These are phyloP conservation scores for Ceratotherium simum DNA, from an alignment of 2,113 vertebrate genomes.

Conservation along the genomic window DNA sequence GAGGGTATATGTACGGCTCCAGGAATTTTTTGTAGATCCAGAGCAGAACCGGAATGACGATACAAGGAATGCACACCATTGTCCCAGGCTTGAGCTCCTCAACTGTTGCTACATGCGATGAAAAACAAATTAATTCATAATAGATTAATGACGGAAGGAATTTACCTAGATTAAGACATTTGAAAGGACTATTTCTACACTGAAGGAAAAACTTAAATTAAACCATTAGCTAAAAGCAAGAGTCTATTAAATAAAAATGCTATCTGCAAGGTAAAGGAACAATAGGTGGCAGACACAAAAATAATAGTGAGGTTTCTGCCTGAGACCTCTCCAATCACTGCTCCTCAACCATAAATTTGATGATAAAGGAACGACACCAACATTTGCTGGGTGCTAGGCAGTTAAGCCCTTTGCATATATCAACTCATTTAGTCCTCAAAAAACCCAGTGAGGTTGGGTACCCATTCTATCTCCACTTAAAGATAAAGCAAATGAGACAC, in stretches of 20 bases:
- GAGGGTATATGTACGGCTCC: constrained; percentile 94
- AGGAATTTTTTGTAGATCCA: constrained; percentile 99
- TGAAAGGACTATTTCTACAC: not conserved
- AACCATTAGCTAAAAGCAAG: not conserved
- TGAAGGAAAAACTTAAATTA: not conserved
- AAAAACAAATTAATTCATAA: not conserved
- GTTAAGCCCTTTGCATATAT: not conserved
- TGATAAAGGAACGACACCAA: not conserved
- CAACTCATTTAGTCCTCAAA: not conserved
- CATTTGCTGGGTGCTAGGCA: not conserved
- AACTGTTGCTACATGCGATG: rapidly evolving
- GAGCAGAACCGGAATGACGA: constrained; percentile 96
- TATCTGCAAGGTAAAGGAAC: not conserved
- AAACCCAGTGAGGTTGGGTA: not conserved
- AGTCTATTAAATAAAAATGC: not conserved
- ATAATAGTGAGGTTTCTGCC: not conserved
- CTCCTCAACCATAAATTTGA: not conserved
- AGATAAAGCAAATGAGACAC: not conserved
- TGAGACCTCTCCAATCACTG: not conserved
- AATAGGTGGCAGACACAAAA: not conserved
- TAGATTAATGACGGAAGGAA: not conserved
- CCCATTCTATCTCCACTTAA: not conserved
- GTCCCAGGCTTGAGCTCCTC: not conserved
- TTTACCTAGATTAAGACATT: not conserved
- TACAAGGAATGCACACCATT: constrained; percentile 99